A percentile compares a stretch with the other conserved stretches of the same genome.
Conservation (phyloP, 2,888 invertebrate species). For the Trissolcus brochymenae region DNA sequence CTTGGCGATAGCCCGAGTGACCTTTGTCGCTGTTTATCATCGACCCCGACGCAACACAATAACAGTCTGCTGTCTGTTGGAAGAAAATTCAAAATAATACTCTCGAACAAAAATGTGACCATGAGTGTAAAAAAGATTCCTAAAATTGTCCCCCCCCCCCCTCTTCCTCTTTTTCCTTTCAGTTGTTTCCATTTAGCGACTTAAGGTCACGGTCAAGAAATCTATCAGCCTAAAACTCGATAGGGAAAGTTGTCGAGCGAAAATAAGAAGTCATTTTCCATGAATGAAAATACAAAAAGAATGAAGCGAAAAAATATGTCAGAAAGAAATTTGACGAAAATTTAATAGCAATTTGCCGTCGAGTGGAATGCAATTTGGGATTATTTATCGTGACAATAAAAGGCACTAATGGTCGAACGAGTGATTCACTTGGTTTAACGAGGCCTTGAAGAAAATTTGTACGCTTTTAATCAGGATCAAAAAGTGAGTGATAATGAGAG, state of each 20-base stretch:
- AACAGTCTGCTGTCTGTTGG: conserved; percentile 8
- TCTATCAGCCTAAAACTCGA: conserved; percentile 18
- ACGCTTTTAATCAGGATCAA: conserved; percentile 8
- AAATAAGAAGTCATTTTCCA: neutral
- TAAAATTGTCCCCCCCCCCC: too few species aligned
- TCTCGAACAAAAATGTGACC: too few species aligned
- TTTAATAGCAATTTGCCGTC: neutral
- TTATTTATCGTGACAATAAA: neutral
- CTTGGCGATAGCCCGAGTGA: conserved; percentile 34
- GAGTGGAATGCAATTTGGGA: neutral
- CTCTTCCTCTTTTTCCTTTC: too few species aligned
- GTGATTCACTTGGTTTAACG: conserved; percentile 3
- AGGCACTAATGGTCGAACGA: neutral
- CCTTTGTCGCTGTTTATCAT: conserved; percentile 49
- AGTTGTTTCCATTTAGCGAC: conserved; percentile 36
- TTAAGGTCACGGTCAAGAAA: conserved; percentile 45
- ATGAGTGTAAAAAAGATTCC: too few species aligned
- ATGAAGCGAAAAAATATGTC: neutral
- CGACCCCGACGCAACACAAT: conserved; percentile 36
- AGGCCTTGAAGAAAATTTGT: conserved; percentile 9
- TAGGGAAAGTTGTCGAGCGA: neutral
- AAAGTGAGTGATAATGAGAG: conserved; percentile 20
- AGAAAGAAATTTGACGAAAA: neutral
- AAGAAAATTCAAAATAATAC: conserved; percentile 11
- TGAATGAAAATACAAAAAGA: neutral